Evolutionary conservation across 2,797 vertebrate genomes (phyloP).

Genomic region (Tiaroga cobitis): DNA sequence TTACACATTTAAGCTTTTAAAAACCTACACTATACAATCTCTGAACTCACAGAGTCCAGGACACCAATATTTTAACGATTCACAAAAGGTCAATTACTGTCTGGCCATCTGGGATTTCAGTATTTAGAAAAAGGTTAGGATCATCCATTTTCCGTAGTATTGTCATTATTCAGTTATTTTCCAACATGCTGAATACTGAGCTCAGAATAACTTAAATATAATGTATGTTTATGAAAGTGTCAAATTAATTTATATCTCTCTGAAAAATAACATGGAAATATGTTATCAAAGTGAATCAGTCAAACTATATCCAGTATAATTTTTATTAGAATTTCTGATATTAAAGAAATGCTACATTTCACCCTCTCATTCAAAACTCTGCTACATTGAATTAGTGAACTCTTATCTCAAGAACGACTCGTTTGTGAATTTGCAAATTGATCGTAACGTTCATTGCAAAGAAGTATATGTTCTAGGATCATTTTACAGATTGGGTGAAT

Average conservation of each 20-base stretch:
- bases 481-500: too few relatives aligned
- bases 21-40: not conserved
- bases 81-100: not conserved
- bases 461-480: too few relatives aligned
- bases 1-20: too few relatives aligned
- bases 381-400: too few relatives aligned
- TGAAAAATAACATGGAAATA: not conserved
- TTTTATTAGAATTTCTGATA: not conserved
- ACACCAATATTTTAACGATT: not conserved
- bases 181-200: not conserved
- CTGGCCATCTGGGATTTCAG: not conserved
- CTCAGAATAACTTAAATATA: not conserved
- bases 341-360: too few relatives aligned
- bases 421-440: too few relatives aligned
- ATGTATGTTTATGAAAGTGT: not conserved
- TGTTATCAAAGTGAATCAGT: not conserved
- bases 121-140: not conserved
- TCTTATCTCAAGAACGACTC: too few relatives aligned
- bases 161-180: not conserved
- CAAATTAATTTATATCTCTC: not conserved
- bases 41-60: not conserved
- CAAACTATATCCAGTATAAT: not conserved
- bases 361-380: too few relatives aligned
- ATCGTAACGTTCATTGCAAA: too few relatives aligned
- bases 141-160: too few relatives aligned